Evolutionary conservation across 2,113 vertebrate species (phyloP).

Genomic region (Corythornis vintsioides): DNA sequence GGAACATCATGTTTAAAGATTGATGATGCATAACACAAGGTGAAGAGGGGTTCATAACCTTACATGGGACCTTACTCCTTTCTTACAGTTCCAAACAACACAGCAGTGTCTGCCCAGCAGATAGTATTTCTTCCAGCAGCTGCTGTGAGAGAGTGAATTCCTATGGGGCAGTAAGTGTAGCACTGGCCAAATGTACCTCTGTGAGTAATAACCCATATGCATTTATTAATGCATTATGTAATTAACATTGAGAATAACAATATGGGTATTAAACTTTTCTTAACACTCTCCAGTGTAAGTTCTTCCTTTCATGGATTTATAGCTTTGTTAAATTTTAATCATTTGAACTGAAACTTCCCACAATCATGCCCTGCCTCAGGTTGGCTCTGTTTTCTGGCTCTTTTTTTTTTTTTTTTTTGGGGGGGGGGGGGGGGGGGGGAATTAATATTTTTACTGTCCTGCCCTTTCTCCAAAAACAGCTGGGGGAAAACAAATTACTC

Average conservation of each 20-base stretch:
- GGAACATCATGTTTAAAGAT: constrained; percentile 25
- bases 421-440: background rate
- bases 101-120: constrained; percentile 33
- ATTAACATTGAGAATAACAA: constrained; percentile 40
- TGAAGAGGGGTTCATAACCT: constrained; percentile 39
- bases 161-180: constrained; percentile 10
- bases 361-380: background rate
- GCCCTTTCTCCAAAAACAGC: no score
- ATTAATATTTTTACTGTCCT: constrained; percentile 44
- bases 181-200: constrained; percentile 4
- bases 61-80: constrained; percentile 3
- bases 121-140: constrained; percentile 46
- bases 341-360: background rate
- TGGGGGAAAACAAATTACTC: no score
- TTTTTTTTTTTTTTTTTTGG: background rate
- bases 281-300: constrained; percentile 4
- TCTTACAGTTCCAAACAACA: constrained; percentile 24
- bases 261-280: constrained; percentile 21
- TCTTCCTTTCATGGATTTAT: constrained; percentile 38
- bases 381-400: background rate
- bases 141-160: constrained; percentile 27
- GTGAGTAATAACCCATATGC: constrained; percentile 8
- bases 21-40: constrained; percentile 40
- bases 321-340: constrained; percentile 38
- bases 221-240: constrained; percentile 38